These are phyloP conservation scores for Strigamia crassipes DNA, from an alignment of 2,888 invertebrate genomes.

Conservation along the genomic window DNA sequence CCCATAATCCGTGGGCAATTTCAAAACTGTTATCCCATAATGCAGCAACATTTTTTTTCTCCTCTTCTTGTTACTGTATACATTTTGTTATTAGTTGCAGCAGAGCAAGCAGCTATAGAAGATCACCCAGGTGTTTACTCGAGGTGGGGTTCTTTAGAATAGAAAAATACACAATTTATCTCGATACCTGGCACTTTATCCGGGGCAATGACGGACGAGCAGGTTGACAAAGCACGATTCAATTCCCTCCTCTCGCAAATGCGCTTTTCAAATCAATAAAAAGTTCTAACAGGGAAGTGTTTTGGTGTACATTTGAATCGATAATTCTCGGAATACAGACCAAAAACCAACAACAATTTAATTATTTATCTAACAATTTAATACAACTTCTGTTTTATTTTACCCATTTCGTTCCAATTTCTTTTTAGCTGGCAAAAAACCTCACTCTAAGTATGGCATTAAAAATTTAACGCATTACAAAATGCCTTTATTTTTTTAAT, in stretches of 20 bases:
- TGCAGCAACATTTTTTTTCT: not conserved
- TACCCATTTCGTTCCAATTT: not conserved
- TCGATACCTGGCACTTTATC: slow-evolving; percentile 15
- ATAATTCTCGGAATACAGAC: slow-evolving; percentile 35
- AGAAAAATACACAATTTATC: slow-evolving; percentile 25
- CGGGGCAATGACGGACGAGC: slow-evolving; percentile 12
- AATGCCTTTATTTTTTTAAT: no score
- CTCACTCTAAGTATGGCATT: not conserved
- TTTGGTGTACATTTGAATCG: slow-evolving; percentile 32
- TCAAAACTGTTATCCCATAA: not conserved
- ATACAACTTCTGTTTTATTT: slow-evolving; percentile 30
- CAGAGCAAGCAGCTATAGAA: not conserved
- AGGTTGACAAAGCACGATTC: slow-evolving; percentile 35
- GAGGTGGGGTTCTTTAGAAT: not conserved
- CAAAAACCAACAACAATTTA: slow-evolving; percentile 39
- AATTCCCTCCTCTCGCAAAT: slow-evolving; percentile 38
- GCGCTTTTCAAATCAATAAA: slow-evolving; percentile 38
- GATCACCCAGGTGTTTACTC: slow-evolving; percentile 5
- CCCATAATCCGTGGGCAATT: no score
- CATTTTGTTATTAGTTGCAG: not conserved
- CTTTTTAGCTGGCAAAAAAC: not conserved
- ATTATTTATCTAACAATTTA: slow-evolving; percentile 38
- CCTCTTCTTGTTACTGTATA: not conserved
- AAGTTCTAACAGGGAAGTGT: slow-evolving; percentile 40
- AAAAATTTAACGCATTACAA: not conserved